Percentiles rank a stretch among this genome's conserved stretches.
These are phyloP conservation scores for Peribatodes rhomboidaria DNA, from an alignment of 2,888 invertebrate genomes.

Conservation along the genomic window DNA sequence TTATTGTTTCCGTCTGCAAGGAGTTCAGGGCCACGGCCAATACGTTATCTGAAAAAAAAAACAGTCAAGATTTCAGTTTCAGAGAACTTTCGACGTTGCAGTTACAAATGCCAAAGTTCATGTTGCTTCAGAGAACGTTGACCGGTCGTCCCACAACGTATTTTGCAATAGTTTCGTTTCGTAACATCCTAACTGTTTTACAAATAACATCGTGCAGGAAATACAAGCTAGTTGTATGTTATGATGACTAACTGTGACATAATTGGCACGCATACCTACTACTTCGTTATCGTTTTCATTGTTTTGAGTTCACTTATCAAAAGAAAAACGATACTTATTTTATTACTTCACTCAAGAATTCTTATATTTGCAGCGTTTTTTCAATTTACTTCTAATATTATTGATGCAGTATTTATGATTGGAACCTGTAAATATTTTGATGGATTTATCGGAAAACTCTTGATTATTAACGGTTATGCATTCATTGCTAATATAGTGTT, in stretches of 20 bases:
- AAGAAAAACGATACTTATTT: not conserved
- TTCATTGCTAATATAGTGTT: conserved; percentile 35
- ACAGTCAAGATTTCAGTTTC: not conserved
- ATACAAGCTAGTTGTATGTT: conserved; percentile 26
- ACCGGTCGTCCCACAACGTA: conserved; percentile 53
- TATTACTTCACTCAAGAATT: not conserved
- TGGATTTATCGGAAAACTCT: conserved; percentile 40
- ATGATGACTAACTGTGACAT: conserved; percentile 35
- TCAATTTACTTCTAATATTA: not conserved
- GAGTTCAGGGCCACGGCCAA: conserved; percentile 33
- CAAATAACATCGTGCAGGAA: conserved; percentile 40
- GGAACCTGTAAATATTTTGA: not conserved
- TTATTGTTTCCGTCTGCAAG: conserved; percentile 38
- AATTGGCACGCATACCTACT: conserved; percentile 21
- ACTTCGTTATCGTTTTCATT: conserved; percentile 25
- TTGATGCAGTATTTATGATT: conserved; percentile 4
- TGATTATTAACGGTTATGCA: conserved; percentile 40
- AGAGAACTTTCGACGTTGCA: conserved; percentile 11
- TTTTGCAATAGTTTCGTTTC: conserved; percentile 57
- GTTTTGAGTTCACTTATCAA: conserved; percentile 9
- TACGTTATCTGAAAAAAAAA: not conserved
- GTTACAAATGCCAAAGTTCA: conserved; percentile 62
- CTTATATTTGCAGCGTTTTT: not conserved
- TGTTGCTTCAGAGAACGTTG: conserved; percentile 58
- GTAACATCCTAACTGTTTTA: conserved; percentile 48